Percentiles rank a stretch among this genome's conserved stretches.
Conservation (phyloP, 2,797 vertebrate species). For the Tamandua tetradactyla region DNA sequence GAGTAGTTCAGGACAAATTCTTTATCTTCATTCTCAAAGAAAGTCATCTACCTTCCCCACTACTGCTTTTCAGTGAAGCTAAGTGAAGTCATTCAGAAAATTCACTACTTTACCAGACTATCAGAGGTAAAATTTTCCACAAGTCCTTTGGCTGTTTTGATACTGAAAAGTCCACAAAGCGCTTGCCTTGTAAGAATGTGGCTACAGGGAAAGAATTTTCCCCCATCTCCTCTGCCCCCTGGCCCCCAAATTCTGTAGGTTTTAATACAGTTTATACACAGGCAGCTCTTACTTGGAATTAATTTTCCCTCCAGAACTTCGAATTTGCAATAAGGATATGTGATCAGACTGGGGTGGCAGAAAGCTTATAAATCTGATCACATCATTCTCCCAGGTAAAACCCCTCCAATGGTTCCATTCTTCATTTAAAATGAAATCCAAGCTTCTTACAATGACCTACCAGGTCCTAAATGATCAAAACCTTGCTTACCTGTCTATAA, state of each 20-base stretch:
- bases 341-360: slow-evolving; percentile 40
- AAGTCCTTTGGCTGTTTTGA: not conserved
- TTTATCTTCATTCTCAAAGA: not conserved
- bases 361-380: slow-evolving; percentile 54
- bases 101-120: not conserved
- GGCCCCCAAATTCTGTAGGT: not conserved
- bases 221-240: not conserved
- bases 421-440: slow-evolving; percentile 54
- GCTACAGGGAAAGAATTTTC: not conserved
- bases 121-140: not conserved
- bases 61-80: not conserved
- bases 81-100: slow-evolving; percentile 21
- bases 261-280: slow-evolving; percentile 42
- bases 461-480: not conserved
- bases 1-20: not conserved
- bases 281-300: slow-evolving; percentile 14
- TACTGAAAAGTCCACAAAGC: not conserved
- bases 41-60: not conserved
- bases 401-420: slow-evolving; percentile 18
- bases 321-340: slow-evolving; percentile 46
- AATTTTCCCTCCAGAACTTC: slow-evolving; percentile 59
- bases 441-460: slow-evolving; percentile 29
- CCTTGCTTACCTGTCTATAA: not conserved
- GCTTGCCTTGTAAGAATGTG: not conserved
- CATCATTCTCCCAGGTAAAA: slow-evolving; percentile 33